phyloP scores from a whole-genome alignment of 2,113 vertebrate genomes.

The Choloepus hoffmanni region DNA sequence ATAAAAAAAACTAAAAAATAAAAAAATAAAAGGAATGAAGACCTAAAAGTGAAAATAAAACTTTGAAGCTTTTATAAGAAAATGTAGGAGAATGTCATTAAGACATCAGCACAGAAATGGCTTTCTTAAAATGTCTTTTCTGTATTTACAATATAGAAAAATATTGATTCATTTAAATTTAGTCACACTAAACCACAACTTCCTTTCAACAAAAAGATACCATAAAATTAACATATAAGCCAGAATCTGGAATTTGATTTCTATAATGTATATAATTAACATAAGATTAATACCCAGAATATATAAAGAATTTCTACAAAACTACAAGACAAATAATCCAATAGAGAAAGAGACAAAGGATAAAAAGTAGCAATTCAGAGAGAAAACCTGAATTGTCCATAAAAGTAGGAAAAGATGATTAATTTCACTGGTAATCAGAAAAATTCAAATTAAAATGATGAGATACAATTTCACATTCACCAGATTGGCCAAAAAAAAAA shows the following conservation, averaged over 20 bases:
- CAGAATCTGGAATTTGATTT: background rate
- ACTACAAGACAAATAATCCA: background rate
- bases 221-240: background rate
- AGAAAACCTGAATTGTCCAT: constrained; percentile 42
- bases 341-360: constrained; percentile 24
- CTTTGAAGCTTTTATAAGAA: constrained; percentile 35
- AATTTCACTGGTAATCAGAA: background rate
- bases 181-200: background rate
- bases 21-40: background rate
- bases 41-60: constrained; percentile 9
- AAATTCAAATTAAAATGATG: background rate
- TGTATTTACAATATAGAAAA: background rate
- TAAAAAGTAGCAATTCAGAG: background rate
- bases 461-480: background rate
- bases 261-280: background rate
- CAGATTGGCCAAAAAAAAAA: background rate
- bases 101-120: background rate
- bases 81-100: background rate
- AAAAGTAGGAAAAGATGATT: constrained; percentile 23
- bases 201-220: background rate
- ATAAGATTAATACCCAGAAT: background rate
- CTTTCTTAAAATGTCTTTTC: background rate
- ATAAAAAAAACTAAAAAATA: too few relatives aligned
- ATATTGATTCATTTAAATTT: background rate
- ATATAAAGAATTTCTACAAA: background rate